Evolutionary conservation across 2,888 invertebrate genomes (phyloP).

Genomic region (Therioaphis trifolii): DNA sequence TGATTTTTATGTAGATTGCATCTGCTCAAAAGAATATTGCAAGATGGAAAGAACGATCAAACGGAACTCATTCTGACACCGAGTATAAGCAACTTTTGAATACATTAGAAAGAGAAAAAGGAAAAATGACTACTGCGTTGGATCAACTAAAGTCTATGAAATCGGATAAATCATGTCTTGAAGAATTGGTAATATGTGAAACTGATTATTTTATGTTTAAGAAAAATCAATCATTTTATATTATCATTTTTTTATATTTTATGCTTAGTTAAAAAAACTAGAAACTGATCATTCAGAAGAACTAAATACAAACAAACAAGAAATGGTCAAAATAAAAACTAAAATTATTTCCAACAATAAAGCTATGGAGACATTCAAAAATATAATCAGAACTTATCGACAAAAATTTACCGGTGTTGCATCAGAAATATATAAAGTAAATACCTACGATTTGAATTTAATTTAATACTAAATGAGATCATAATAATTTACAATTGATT

Average conservation of each 20-base stretch:
- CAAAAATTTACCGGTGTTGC: conserved; percentile 49
- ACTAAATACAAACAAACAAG: conserved; percentile 53
- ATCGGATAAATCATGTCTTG: conserved; percentile 55
- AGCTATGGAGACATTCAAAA: conserved; percentile 57
- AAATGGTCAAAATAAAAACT: conserved; percentile 46
- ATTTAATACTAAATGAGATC: neutral
- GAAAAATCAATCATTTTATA: neutral
- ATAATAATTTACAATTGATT: neutral
- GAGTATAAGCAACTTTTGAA: conserved; percentile 53
- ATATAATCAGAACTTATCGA: conserved; percentile 34
- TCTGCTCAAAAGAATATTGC: conserved; percentile 35
- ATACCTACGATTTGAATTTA: neutral
- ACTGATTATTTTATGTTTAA: neutral
- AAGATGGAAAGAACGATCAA: conserved; percentile 60
- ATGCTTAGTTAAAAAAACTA: conserved; percentile 53
- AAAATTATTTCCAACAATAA: conserved; percentile 34
- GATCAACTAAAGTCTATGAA: conserved; percentile 60
- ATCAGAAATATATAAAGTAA: conserved; percentile 51
- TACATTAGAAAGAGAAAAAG: conserved; percentile 53
- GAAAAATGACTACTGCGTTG: conserved; percentile 54
- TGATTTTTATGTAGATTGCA: conserved; percentile 33
- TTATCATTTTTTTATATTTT: neutral
- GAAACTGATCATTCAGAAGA: conserved; percentile 57
- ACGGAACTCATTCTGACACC: conserved; percentile 45
- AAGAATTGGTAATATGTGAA: conserved; percentile 50